phyloP scores from a whole-genome alignment of 2,888 invertebrate species.

The Papilio protenor region DNA sequence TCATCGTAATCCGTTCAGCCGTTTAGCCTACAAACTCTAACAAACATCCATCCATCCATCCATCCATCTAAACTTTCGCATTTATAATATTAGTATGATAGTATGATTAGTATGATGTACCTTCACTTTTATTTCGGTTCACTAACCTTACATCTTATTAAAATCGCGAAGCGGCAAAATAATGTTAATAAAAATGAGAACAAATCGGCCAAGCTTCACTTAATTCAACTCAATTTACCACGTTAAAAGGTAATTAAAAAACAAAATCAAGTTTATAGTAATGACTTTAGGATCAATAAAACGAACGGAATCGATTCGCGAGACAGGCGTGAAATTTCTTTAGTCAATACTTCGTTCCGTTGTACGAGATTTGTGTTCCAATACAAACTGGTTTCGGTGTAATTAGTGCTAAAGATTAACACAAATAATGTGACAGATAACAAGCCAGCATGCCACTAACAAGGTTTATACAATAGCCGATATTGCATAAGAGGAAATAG shows the following conservation, averaged over 20 bases:
- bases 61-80: too few relatives aligned
- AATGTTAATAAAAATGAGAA: background rate
- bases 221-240: constrained; percentile 18
- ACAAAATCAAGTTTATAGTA: constrained; percentile 10
- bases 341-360: constrained; percentile 21
- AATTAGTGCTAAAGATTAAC: constrained; percentile 41
- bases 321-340: constrained; percentile 39
- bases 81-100: too few relatives aligned
- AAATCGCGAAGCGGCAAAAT: background rate
- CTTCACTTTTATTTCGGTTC: background rate
- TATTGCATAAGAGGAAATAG: background rate
- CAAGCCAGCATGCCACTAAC: constrained; percentile 22
- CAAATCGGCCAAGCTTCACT: constrained; percentile 3
- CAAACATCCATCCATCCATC: too few relatives aligned
- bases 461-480: constrained; percentile 32
- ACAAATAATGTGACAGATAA: constrained; percentile 40
- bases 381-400: constrained; percentile 38
- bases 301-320: constrained; percentile 18
- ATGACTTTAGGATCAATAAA: constrained; percentile 25
- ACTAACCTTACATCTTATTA: background rate
- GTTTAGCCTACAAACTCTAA: too few relatives aligned
- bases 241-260: constrained; percentile 31
- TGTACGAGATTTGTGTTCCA: constrained; percentile 20
- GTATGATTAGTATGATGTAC: too few relatives aligned
- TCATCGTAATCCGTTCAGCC: too few relatives aligned